These are phyloP conservation scores for Piprites chloris DNA, from an alignment of 2,113 vertebrate species.

Conservation along the genomic window DNA sequence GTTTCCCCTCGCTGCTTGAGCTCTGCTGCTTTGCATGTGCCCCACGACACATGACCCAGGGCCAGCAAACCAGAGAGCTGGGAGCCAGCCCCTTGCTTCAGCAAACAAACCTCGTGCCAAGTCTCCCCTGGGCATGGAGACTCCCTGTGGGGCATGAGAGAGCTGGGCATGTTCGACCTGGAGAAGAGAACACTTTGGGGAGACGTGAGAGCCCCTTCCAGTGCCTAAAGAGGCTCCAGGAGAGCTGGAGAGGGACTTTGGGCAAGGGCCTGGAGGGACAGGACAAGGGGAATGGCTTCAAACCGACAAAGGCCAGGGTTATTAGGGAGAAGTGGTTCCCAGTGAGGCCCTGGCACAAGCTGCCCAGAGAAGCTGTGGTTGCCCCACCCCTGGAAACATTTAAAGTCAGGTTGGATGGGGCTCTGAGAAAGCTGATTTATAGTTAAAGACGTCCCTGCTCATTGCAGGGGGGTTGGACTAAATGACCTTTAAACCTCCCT, in stretches of 20 bases:
- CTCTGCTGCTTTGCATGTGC: background rate
- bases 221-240: background rate
- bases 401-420: accelerated
- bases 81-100: background rate
- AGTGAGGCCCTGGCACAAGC: accelerated
- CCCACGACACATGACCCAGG: background rate
- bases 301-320: background rate
- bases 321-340: accelerated
- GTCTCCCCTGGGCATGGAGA: background rate
- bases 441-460: background rate
- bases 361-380: background rate
- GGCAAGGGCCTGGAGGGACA: background rate
- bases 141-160: background rate
- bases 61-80: background rate
- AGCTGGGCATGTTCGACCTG: background rate
- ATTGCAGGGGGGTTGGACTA: background rate
- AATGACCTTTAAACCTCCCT: background rate
- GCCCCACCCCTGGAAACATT: background rate
- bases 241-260: background rate
- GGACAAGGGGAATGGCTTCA: background rate
- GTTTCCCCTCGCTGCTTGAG: background rate
- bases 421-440: accelerated
- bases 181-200: background rate
- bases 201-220: background rate
- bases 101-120: background rate